Conservation (phyloP, 2,888 invertebrate genomes). For the Pyralis farinalis region DNA sequence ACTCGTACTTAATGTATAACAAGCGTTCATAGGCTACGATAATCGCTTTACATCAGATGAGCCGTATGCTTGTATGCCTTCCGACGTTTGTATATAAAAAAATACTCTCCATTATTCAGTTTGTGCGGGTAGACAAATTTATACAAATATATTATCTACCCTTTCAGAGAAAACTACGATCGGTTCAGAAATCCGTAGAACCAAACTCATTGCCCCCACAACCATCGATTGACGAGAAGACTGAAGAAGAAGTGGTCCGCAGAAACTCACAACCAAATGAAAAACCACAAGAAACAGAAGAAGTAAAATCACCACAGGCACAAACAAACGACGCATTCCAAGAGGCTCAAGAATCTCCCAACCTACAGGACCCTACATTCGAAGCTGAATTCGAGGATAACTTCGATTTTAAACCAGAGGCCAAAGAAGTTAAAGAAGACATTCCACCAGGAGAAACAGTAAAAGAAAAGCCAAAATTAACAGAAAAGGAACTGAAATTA, state of each 20-base stretch:
- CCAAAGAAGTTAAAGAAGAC: slow-evolving; percentile 41
- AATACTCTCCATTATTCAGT: no score
- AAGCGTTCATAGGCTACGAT: no score
- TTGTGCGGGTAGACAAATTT: no score
- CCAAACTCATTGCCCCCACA: slow-evolving; percentile 61
- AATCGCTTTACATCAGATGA: no score
- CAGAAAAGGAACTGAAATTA: slow-evolving; percentile 80
- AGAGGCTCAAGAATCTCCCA: slow-evolving; percentile 30
- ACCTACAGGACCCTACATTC: slow-evolving; percentile 44
- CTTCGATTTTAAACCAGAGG: slow-evolving; percentile 44
- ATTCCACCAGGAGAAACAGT: slow-evolving; percentile 33
- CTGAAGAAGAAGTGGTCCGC: slow-evolving; percentile 42
- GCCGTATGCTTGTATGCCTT: no score
- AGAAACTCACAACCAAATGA: slow-evolving; percentile 17
- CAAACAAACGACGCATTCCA: slow-evolving; percentile 28
- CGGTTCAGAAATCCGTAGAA: slow-evolving; percentile 79
- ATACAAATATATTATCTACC: no score
- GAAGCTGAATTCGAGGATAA: slow-evolving; percentile 50
- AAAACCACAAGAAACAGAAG: slow-evolving; percentile 11
- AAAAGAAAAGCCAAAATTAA: slow-evolving; percentile 72
- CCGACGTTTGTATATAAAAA: no score
- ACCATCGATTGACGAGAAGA: slow-evolving; percentile 59
- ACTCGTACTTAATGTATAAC: no score
- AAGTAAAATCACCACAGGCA: slow-evolving; percentile 29
- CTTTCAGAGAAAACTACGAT: slow-evolving; percentile 83